phyloP scores from a whole-genome alignment of 2,888 invertebrate species.

The Chrysolina americana region DNA sequence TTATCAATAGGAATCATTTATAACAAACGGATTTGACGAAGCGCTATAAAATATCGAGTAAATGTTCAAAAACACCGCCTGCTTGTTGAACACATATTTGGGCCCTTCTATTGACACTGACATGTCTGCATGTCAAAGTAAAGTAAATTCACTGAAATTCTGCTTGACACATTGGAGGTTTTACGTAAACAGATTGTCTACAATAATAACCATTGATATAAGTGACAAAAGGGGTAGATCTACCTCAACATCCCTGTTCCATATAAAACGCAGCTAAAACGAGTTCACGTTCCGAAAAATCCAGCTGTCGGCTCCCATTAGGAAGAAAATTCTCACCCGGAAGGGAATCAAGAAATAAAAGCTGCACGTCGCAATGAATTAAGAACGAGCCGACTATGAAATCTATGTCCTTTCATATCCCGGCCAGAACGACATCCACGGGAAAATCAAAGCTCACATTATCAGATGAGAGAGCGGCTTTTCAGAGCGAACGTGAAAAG shows the following conservation, averaged over 20 bases:
- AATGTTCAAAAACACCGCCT: no score
- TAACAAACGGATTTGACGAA: no score
- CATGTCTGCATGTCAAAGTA: no score
- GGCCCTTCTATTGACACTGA: no score
- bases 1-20: no score
- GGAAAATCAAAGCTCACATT: conserved; percentile 40
- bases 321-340: not conserved
- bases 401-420: conserved; percentile 27
- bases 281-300: not conserved
- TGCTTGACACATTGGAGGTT: no score
- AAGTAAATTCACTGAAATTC: no score
- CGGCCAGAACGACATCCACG: conserved; percentile 28
- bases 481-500: conserved; percentile 25
- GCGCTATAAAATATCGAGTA: no score
- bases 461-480: conserved; percentile 38
- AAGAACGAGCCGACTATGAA: conserved; percentile 28
- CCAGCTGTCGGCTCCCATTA: conserved; percentile 7
- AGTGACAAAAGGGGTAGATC: not conserved
- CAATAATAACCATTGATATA: no score
- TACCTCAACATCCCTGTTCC: not conserved
- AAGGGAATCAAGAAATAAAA: conserved; percentile 23
- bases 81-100: no score
- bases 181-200: no score
- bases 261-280: not conserved
- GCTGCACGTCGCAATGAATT: conserved; percentile 33